Conservation (phyloP, 2,113 vertebrate genomes). For the Spea multiplicata region DNA sequence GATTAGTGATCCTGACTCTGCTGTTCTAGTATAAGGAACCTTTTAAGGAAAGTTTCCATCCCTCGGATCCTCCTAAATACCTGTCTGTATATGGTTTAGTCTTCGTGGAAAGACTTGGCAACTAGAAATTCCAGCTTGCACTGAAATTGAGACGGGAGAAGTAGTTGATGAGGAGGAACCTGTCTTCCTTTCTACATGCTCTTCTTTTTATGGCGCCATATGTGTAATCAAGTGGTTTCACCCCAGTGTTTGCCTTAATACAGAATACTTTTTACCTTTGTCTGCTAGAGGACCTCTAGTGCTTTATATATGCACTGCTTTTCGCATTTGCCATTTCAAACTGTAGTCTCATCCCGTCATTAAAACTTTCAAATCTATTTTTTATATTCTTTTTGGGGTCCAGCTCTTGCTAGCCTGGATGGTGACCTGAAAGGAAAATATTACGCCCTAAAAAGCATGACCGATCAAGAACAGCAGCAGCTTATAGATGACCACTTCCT, state of each 20-base stretch:
- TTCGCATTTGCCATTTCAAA: no score
- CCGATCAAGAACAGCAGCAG: constrained; percentile 90
- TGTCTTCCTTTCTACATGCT: no score
- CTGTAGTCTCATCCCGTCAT: no score
- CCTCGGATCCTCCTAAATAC: constrained; percentile 7
- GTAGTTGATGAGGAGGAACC: neutral
- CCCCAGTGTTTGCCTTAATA: no score
- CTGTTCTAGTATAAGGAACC: neutral
- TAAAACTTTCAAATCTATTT: neutral
- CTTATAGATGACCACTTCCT: constrained; percentile 97
- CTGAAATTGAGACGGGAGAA: neutral
- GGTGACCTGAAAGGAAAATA: constrained; percentile 94
- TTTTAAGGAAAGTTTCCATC: constrained; percentile 12
- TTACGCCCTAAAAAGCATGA: constrained; percentile 92
- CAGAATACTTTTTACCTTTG: no score
- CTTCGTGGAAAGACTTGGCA: neutral
- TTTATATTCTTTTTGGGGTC: neutral
- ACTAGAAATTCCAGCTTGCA: neutral
- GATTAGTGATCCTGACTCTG: no score
- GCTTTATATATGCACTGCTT: no score
- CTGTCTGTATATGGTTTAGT: constrained; percentile 36
- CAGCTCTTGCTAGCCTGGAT: constrained; percentile 72
- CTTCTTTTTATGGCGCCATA: no score
- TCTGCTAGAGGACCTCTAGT: no score
- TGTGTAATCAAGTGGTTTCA: no score